Evolutionary conservation across 2,888 invertebrate species (phyloP).

Genomic region (Phyllotreta cruciferae): DNA sequence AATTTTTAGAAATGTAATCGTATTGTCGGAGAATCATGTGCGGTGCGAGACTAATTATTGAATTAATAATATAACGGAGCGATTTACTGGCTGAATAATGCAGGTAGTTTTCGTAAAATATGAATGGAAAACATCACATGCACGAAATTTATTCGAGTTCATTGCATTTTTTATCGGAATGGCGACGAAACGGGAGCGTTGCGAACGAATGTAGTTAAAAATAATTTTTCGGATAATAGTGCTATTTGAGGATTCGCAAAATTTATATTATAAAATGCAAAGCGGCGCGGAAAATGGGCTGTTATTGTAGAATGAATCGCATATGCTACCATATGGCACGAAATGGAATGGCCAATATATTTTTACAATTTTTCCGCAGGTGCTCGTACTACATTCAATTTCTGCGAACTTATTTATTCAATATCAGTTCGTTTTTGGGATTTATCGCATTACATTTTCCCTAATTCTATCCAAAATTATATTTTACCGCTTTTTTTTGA

Average conservation of each 20-base stretch:
- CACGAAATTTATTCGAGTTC: slow-evolving; percentile 44
- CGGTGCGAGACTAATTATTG: too few species aligned
- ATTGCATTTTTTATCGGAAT: slow-evolving; percentile 33
- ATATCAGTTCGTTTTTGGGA: slow-evolving; percentile 5
- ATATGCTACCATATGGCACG: slow-evolving; percentile 38
- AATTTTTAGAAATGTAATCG: too few species aligned
- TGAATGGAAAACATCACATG: slow-evolving; percentile 30
- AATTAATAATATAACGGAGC: too few species aligned
- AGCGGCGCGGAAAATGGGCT: slow-evolving; percentile 36
- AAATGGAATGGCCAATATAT: slow-evolving; percentile 40
- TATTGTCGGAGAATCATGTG: too few species aligned
- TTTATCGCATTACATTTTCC: too few species aligned
- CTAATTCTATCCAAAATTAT: too few species aligned
- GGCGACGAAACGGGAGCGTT: slow-evolving; percentile 29
- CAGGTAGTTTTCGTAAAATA: slow-evolving; percentile 7
- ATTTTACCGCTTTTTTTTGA: too few species aligned
- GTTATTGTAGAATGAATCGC: slow-evolving; percentile 39
- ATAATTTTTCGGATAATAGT: slow-evolving; percentile 37
- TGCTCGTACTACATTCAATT: slow-evolving; percentile 25
- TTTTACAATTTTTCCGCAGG: slow-evolving; percentile 35
- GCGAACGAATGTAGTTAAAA: slow-evolving; percentile 32
- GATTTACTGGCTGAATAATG: slow-evolving; percentile 3
- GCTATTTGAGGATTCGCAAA: slow-evolving; percentile 36
- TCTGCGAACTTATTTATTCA: slow-evolving; percentile 19
- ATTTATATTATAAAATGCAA: slow-evolving; percentile 39